Evolutionary conservation across 2,113 vertebrate genomes (phyloP), one percentile per base, ranked within the genome.

Genomic region (Desmodus rotundus): DNA sequence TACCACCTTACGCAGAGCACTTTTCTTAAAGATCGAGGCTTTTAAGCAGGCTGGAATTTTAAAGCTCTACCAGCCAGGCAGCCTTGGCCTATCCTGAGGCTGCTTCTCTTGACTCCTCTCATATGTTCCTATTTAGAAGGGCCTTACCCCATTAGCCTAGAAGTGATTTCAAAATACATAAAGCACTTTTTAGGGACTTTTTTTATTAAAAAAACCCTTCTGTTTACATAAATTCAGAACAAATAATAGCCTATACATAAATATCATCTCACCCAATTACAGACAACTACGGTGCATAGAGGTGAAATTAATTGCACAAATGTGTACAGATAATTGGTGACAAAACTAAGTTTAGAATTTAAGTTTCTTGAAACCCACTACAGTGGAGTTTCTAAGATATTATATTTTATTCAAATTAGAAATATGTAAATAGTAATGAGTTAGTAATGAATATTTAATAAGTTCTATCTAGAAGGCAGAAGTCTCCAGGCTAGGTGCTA

Each of bases 241-340:
- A 92, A 96, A 95, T 84, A 93, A 94, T 87, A 95, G 63, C 63
- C 43, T 72, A 16, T 87, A 45, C 84, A 72, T 95, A 89, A 96
- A 65, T 76, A 95, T 95, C 54, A 95, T 88, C 76, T 95, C 93
- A 96, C 88, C 84, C 77, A 74, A 92, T 88, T 91, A 93, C 7
- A 76, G 58, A 74, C 73, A 88, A 91, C 72, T 16, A 63, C 82
- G 36, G n/a, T 63, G 61, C 73, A 58, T 14, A 86, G 31, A 90
- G 56, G 50, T 82, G 68, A 94, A 81, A 77, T 68, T 81, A 70
- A 78, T 78, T 95, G 87, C 26, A 68, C 33, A 86, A 94, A 86
- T 70, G 20, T 45, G 36, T 28, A 67, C 33, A 73, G 85, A 63
- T 91, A 94, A 56, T 86, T 86, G 78, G 54, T 78, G 24, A 90